phyloP scores from a whole-genome alignment of 2,797 vertebrate species.

The Vireo griseus region DNA sequence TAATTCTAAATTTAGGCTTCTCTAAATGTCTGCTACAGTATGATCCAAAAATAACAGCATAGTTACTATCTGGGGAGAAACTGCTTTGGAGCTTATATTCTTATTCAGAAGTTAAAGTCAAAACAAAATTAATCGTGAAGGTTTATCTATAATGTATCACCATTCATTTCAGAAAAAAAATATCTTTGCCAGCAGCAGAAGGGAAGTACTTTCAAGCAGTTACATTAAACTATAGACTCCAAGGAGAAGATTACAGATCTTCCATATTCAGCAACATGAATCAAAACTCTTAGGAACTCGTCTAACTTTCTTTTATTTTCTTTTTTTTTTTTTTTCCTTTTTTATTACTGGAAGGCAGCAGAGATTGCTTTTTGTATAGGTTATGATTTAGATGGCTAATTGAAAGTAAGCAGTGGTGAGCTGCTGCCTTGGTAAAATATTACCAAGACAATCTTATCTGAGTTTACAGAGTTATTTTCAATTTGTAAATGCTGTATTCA shows the following conservation, averaged over 20 bases:
- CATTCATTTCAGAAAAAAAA: constrained; percentile 49
- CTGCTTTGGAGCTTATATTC: constrained; percentile 47
- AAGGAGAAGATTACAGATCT: constrained; percentile 63
- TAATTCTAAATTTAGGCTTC: constrained; percentile 67
- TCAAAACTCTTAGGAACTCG: constrained; percentile 63
- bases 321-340: neutral
- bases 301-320: constrained; percentile 1
- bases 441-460: constrained; percentile 79
- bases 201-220: constrained; percentile 62
- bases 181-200: constrained; percentile 49
- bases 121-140: constrained; percentile 75
- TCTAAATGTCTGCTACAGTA: constrained; percentile 4
- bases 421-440: constrained; percentile 66
- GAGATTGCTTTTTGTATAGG: constrained; percentile 65
- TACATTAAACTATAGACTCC: constrained; percentile 52
- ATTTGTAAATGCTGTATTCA: constrained; percentile 70
- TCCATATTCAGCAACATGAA: constrained; percentile 66
- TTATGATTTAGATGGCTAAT: constrained; percentile 77
- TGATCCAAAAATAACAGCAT: constrained; percentile 64
- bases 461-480: constrained; percentile 75
- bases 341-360: constrained; percentile 50
- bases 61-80: constrained; percentile 29
- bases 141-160: constrained; percentile 78
- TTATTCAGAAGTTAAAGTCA: constrained; percentile 72
- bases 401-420: constrained; percentile 72